phyloP scores from a whole-genome alignment of 2,888 invertebrate species.

The Eubasilissa splendida region DNA sequence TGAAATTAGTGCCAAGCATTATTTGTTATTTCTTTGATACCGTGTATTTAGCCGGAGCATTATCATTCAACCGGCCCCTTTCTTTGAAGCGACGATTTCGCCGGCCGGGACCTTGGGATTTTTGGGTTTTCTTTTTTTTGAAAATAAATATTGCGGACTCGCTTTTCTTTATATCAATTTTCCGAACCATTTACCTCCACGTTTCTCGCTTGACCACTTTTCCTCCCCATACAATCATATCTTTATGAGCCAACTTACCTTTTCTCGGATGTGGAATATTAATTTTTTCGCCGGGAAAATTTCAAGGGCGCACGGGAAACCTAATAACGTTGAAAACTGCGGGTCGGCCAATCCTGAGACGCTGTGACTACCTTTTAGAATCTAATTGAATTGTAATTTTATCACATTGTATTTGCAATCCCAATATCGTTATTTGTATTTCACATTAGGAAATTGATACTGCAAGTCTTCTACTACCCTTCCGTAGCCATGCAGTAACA shows the following conservation, averaged over 20 bases:
- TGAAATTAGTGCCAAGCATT: no score
- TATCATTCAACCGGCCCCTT: not conserved
- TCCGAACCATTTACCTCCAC: conserved; percentile 51
- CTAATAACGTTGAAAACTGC: no score
- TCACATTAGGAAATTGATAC: no score
- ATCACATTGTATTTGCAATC: no score
- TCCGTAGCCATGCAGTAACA: no score
- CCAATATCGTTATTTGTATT: no score
- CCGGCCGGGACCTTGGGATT: not conserved
- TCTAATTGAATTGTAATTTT: no score
- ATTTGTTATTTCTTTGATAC: no score
- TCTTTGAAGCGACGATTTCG: conserved; percentile 2
- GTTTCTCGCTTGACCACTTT: conserved; percentile 35
- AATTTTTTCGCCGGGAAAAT: not conserved
- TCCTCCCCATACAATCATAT: not conserved
- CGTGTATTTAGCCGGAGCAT: not conserved
- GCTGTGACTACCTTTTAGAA: no score
- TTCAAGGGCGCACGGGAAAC: not conserved
- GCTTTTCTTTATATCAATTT: conserved; percentile 56
- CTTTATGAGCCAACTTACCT: conserved; percentile 18
- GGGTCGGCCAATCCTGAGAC: no score
- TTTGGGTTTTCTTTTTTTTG: conserved; percentile 1
- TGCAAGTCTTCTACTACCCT: no score
- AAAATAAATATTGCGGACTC: not conserved
- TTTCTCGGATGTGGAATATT: not conserved